phyloP scores from a whole-genome alignment of 2,888 invertebrate species.

The Drosophila kanekoi region DNA sequence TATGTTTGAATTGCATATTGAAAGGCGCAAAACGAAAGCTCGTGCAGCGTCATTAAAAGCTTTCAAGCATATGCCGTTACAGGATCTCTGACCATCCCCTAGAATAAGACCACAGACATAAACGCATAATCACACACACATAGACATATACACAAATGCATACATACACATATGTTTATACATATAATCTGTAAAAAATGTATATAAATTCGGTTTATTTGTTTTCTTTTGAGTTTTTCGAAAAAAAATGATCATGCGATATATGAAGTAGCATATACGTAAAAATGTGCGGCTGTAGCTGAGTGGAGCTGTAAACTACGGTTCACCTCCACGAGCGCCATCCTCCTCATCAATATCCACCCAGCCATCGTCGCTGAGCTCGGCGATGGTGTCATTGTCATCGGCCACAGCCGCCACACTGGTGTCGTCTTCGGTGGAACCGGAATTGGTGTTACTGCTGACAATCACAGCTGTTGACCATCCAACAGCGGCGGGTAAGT shows the following conservation, averaged over 20 bases:
- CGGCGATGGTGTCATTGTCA: slow-evolving; percentile 67
- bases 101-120: background rate
- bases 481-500: slow-evolving; percentile 24
- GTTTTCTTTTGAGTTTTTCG: background rate
- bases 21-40: slow-evolving; percentile 13
- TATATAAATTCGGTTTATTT: slow-evolving; percentile 6
- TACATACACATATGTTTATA: background rate
- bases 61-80: background rate
- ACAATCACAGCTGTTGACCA: slow-evolving; percentile 43
- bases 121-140: no score
- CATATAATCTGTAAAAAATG: slow-evolving; percentile 3
- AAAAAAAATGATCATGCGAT: background rate
- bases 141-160: background rate
- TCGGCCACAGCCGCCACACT: slow-evolving; percentile 68
- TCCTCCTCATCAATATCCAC: slow-evolving; percentile 62
- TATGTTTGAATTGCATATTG: slow-evolving; percentile 35
- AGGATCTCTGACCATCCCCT: slow-evolving; percentile 13
- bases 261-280: slow-evolving; percentile 2
- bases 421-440: slow-evolving; percentile 66
- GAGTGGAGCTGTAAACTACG: background rate
- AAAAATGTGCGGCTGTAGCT: background rate
- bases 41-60: slow-evolving; percentile 10
- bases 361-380: slow-evolving; percentile 70
- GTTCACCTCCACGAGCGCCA: slow-evolving; percentile 55
- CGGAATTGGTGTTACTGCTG: slow-evolving; percentile 53